Evolutionary conservation across 2,113 vertebrate genomes (phyloP), one percentile per base, ranked within the genome.

Genomic region (Albula goreensis): DNA sequence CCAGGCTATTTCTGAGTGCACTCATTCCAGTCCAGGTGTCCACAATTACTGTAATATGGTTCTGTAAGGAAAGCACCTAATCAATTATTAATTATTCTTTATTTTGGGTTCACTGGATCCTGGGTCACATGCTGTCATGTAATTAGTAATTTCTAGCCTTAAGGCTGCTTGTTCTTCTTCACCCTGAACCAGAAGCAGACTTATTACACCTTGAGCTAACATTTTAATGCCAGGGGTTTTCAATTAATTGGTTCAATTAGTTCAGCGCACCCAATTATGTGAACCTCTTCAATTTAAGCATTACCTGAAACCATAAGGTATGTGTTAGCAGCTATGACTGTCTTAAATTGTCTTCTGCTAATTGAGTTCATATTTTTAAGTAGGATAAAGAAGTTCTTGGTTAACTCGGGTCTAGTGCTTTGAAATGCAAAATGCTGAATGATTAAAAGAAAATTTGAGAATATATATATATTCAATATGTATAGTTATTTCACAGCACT

Each of bases 231-330:
- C 51, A 15, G 8, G 31, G 25, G 19, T 84, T 74, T 84, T 48
- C 70, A 78, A 77, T 78, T 15, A 84, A 84, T 31, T 48, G n/a
- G 9, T n/a, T 84, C 70, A 74, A 74, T 74, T 74, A 74, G 70
- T 74, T 74, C 17, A 66, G 60, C 60, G 22, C 60, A 3, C 10
- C n/a, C n/a, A 31, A 25, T 31, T 74, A 74, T 8, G n/a, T 74
- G 70, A 74, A 31, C 70, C 70, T 8, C n/a, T 5, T 74, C 22
- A 74, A 22, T 31, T 74, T n/a, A 9, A 31, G 22, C 70, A 25
- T 74, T 74, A 74, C n/a, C 70, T 31, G 22, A n/a, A 74, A 74
- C 70, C 60, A n/a, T 74, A 74, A 74, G 70, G 70, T 31, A 74
- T 7, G 70, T n/a, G 9, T 74, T 10, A 10, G 70, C 22, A 19